Evolutionary conservation across 1,140 invertebrate genomes (phyloP), one percentile per base, ranked within the genome.

Genomic region (Drosophila murphyi): DNA sequence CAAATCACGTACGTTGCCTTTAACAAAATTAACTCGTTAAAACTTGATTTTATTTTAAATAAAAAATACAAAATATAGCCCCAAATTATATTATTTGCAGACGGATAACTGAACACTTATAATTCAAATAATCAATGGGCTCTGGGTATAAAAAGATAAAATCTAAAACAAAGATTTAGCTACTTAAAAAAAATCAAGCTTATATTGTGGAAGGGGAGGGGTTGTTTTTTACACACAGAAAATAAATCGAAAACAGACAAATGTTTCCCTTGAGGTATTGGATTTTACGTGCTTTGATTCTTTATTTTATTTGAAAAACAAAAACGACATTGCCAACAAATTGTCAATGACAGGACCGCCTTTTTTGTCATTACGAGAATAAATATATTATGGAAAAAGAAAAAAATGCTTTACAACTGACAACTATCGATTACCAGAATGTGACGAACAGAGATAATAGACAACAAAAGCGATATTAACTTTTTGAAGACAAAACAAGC

Each of bases 1-100:
- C 78, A 51, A 86, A 86, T 86, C 71, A 86, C 20, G 82, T 85
- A 70, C 41, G 82, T 86, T 52, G n/a, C 51, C 7, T 63, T 48
- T n/a, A 31, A 31, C 48, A n/a, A 29, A 51, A 32, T 12, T 37
- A 29, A 43, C 6, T 35, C 10, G 41, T 12, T 35, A 39, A 47
- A 48, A 43, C 20, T 20, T 2, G 37, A 59, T 35, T 2, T 47
- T 55, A 65, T 41, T 67, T 43, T 20, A 41, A 10, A 56, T 57
- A 48, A 7, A 8, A 34, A 20, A 6, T 10, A 8, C 12, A n/a
- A 51, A 51, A 8, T 52, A 52, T 29, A n/a, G 10, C 12, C 12
- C 12, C 12, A 12, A 12, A 12, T 12, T 32, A 51, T 60, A 20
- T 31, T 8, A 2, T 34, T 62, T 6, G 3, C 34, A 12, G 34